A percentile compares a stretch with the other conserved stretches of the same genome.
These are phyloP conservation scores for Bursaphelenchus okinawaensis DNA, from an alignment of 2,888 invertebrate genomes.

Conservation along the genomic window DNA sequence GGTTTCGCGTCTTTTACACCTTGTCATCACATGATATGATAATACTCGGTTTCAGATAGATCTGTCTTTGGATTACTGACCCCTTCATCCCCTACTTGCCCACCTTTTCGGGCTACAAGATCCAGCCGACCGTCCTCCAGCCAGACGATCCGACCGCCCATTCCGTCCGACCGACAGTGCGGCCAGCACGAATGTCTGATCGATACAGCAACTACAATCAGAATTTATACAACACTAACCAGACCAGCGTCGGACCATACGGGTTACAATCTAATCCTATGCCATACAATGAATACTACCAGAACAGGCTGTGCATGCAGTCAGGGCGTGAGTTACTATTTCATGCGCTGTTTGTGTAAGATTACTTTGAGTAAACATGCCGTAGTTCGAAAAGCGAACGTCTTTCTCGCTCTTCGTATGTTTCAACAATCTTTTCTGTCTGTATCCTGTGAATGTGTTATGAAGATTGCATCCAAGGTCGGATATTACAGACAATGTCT, in stretches of 20 bases:
- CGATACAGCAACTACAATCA: neutral
- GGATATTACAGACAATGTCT: too few relatives aligned
- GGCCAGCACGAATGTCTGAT: neutral
- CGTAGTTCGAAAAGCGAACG: too few relatives aligned
- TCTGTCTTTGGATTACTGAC: too few relatives aligned
- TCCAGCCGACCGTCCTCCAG: neutral
- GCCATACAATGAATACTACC: slow-evolving; percentile 13
- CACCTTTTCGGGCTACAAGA: too few relatives aligned
- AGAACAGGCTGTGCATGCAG: slow-evolving; percentile 4
- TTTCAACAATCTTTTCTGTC: too few relatives aligned
- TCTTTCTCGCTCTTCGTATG: too few relatives aligned
- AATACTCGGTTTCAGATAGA: neutral
- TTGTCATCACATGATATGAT: neutral
- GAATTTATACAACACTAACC: neutral
- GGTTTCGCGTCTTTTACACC: neutral
- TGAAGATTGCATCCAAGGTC: too few relatives aligned
- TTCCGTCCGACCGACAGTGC: neutral
- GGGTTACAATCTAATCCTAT: neutral
- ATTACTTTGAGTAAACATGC: too few relatives aligned
- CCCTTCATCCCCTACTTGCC: neutral
- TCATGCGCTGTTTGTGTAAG: too few relatives aligned
- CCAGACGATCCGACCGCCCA: neutral
- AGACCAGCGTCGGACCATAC: neutral
- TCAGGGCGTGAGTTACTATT: neutral
- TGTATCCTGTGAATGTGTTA: too few relatives aligned